Conservation (phyloP, 2,888 invertebrate species). For the Agrotis puta region DNA sequence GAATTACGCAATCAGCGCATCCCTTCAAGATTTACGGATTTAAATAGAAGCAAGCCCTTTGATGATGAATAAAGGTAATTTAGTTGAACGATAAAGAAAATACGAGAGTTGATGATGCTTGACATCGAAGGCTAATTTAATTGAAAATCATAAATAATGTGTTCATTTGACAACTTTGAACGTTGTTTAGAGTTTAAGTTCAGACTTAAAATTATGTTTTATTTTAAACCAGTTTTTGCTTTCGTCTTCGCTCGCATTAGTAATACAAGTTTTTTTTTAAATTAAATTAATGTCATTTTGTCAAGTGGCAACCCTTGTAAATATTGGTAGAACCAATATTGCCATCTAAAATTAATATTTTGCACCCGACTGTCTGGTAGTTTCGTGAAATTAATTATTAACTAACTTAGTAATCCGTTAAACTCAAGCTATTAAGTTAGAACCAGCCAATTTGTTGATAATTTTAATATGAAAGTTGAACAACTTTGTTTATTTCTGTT, state of each 20-base stretch:
- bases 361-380: constrained; percentile 67
- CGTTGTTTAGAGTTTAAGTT: too few relatives aligned
- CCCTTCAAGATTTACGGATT: constrained; percentile 21
- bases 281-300: neutral
- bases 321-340: constrained; percentile 70
- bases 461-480: constrained; percentile 31
- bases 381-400: constrained; percentile 72
- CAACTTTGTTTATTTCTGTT: constrained; percentile 3
- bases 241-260: too few relatives aligned
- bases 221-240: too few relatives aligned
- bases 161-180: too few relatives aligned
- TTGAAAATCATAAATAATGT: too few relatives aligned
- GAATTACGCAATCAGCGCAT: constrained; percentile 32
- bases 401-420: constrained; percentile 69
- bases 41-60: constrained; percentile 11
- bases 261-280: too few relatives aligned
- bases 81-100: neutral
- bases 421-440: constrained; percentile 60
- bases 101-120: neutral
- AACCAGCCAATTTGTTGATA: constrained; percentile 44
- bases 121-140: too few relatives aligned
- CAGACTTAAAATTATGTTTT: too few relatives aligned
- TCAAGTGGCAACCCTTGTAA: constrained; percentile 45
- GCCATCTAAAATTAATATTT: constrained; percentile 73
- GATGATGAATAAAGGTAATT: constrained; percentile 13